Evolutionary conservation across 2,797 vertebrate species (phyloP), one percentile per base, ranked within the genome.

Genomic region (Danionella dracula): DNA sequence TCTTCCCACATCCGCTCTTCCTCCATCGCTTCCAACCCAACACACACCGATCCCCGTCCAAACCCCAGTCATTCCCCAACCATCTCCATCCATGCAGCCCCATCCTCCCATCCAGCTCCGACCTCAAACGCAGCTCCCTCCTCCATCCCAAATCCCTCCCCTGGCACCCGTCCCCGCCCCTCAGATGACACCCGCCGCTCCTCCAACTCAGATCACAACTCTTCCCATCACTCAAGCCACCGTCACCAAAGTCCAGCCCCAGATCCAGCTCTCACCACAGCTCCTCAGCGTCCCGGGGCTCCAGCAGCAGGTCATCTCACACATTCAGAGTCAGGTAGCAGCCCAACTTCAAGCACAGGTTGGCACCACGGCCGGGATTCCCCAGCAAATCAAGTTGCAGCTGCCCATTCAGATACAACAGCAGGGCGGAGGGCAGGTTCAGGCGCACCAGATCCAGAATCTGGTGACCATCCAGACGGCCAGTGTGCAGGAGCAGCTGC

Each of bases 391-490:
- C 82, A 89, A 90, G 82, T 90, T 94, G 5, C 95, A 95, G 83
- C 85, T 96, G 35, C 90, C 91, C 41, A 76, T 87, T 76, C 89
- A 89, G 72, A 86, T 90, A 54, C 90, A 89, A 74, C 89, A 87
- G 4, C 85, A 84, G 34, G 82, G 80, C 11, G 68, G 44, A 4
- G 86, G 83, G 58, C 86, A 90, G 71, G 90, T 88, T 12, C 93
- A 95, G 78, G 77, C 92, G 40, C 93, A 93, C 77, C 94, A 93
- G 79, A 88, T 93, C 79, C 92, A 94, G 83, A 94, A 93, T 71
- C 90, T 94, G 86, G 93, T 96, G 71, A 88, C 93, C 55, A 92
- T 97, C 77, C 94, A 95, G 85, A 88, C 94, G 13, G 88, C 93
- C 66, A 92, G 89, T 21, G 91, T 95, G 51, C 94, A 95, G 81